Base-by-base conservation (phyloP, 1,140 invertebrate genomes). In the Pachyrhynchus sulphureomaculatus region DNA sequence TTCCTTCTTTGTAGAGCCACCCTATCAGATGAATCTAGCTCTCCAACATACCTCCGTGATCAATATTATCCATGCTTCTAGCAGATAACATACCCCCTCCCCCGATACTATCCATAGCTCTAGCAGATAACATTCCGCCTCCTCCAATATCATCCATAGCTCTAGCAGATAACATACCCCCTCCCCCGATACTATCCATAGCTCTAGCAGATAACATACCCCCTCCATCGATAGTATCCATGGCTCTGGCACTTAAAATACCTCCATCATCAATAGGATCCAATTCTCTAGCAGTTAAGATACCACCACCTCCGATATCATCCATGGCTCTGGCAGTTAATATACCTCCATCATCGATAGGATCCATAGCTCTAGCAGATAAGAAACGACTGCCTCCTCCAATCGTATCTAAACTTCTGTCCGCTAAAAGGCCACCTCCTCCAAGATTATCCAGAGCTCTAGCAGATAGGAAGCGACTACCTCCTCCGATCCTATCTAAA, bases 381-480 rank as follows among this genome's bases (percentile, higher is more conserved):
- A n/a, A n/a, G n/a, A n/a, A n/a, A n/a, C n/a, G n/a, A n/a, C n/a
- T n/a, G n/a, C n/a, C n/a, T n/a, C n/a, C n/a, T n/a, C 54, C 44
- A 33, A 62, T 48, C 8, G 2, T 36, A 41, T 57, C 54, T 5
- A 62, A 8, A 4, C 0, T n/a, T 48, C 52, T 64, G 15, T 53
- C 20, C 18, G 60, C 47, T n/a, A 60, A 36, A 15, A 67, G 5
- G 29, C 44, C 21, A 13, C 44, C 47, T 9, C 54, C 61, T 18
- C 57, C 64, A 17, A 66, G 64, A 8, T 20, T 29, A 48, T 68
- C 61, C 2, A 66, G 1, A 33, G 41, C 24, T 41, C 62, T 41
- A 9, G 42, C 47, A 4, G 56, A 29, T 23, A 69, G 39, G 34
- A 61, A 33, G 13, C 34, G 24, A 15, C 53, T 54, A 2, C 26